A percentile compares a stretch with the other conserved stretches of the same genome.
phyloP scores from a whole-genome alignment of 2,113 vertebrate genomes.

The Ammospiza caudacuta region DNA sequence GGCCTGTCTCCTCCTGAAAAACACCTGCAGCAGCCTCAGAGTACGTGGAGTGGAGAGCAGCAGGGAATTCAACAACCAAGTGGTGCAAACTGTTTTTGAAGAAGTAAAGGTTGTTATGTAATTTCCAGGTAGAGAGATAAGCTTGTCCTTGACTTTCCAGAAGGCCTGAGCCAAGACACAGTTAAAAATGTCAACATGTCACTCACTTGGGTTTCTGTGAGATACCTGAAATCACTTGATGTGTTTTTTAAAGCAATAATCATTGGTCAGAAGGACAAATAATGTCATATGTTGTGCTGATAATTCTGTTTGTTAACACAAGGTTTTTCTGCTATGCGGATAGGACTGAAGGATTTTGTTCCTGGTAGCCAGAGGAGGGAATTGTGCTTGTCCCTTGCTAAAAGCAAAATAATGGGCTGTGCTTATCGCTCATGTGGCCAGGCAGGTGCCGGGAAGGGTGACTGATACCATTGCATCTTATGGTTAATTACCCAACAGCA shows the following conservation, averaged over 20 bases:
- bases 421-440: not conserved
- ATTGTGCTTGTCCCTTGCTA: not conserved
- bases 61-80: not conserved
- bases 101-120: not conserved
- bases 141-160: constrained; percentile 1
- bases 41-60: accelerated
- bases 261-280: not conserved
- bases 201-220: not conserved
- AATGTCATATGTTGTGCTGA: not conserved
- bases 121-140: not conserved
- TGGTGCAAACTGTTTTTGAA: not conserved
- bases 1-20: not conserved
- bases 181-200: not conserved
- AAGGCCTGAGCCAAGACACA: not conserved
- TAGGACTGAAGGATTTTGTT: not conserved
- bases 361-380: not conserved
- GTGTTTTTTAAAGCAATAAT: not conserved
- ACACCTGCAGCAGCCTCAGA: not conserved
- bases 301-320: not conserved
- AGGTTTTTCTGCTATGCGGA: not conserved
- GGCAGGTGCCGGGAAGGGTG: not conserved
- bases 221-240: not conserved
- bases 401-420: not conserved
- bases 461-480: not conserved
- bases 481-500: not conserved